A percentile compares a stretch with the other conserved stretches of the same genome.
These are phyloP conservation scores for Pempheris klunzingeri DNA, from an alignment of 2,797 vertebrate species.

Conservation along the genomic window DNA sequence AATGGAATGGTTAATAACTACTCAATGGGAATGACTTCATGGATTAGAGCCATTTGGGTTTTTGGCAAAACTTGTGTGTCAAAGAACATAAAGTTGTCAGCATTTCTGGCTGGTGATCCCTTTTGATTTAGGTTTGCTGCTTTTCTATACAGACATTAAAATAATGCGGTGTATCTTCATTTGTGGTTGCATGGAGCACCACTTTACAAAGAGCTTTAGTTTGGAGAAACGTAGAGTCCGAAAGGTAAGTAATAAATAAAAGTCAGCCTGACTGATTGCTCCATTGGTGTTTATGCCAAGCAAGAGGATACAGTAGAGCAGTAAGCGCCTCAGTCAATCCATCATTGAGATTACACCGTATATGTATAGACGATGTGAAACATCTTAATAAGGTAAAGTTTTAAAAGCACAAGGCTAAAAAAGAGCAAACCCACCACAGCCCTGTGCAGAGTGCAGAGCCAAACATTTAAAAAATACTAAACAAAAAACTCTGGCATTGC, in stretches of 20 bases:
- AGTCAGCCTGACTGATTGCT: not conserved
- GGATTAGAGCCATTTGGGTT: slow-evolving; percentile 7
- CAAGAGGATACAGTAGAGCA: not conserved
- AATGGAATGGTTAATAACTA: slow-evolving; percentile 20
- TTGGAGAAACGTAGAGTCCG: not conserved
- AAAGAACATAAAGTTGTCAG: not conserved
- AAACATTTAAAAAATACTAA: not conserved
- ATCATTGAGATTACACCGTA: not conserved
- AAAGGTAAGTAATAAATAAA: no score
- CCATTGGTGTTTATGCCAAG: not conserved
- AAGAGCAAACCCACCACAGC: not conserved
- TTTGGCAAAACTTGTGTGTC: slow-evolving; percentile 12
- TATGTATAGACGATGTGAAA: not conserved
- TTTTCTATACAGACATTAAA: not conserved
- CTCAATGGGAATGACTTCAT: slow-evolving; percentile 12
- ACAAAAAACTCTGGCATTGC: not conserved
- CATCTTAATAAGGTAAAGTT: slow-evolving; percentile 14
- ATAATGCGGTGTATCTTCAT: not conserved
- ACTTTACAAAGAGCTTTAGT: not conserved
- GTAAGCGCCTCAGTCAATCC: not conserved
- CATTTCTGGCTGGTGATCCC: not conserved
- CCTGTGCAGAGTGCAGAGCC: not conserved
- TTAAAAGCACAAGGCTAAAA: not conserved
- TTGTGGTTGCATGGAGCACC: not conserved
- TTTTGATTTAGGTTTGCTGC: not conserved